Conservation (phyloP, 1,140 invertebrate genomes). For the Danaus melanippus region DNA sequence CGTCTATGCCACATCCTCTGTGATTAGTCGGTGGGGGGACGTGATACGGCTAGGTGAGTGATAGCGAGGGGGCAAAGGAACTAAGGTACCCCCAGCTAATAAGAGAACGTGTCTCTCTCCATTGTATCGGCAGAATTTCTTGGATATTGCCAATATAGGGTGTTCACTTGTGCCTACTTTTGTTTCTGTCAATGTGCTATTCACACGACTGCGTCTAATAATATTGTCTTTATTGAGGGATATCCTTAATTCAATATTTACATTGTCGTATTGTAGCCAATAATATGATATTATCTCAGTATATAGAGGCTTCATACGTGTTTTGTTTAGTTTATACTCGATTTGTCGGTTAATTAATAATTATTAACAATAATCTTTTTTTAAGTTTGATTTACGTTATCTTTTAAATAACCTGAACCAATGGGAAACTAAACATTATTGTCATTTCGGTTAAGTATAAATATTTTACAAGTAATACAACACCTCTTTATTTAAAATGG, state of each 20-base stretch:
- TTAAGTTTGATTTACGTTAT: too few relatives aligned
- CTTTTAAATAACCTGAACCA: too few relatives aligned
- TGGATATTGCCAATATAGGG: conserved; percentile 69
- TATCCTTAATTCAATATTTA: conserved; percentile 20
- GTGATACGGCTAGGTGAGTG: conserved; percentile 63
- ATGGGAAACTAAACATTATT: too few relatives aligned
- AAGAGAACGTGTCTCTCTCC: conserved; percentile 58
- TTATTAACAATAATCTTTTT: too few relatives aligned
- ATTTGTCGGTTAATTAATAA: too few relatives aligned
- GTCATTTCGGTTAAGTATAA: too few relatives aligned
- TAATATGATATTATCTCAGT: conserved; percentile 4
- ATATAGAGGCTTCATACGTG: too few relatives aligned
- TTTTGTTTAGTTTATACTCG: too few relatives aligned
- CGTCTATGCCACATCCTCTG: conserved; percentile 67
- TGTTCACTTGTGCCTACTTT: conserved; percentile 58
- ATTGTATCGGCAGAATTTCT: conserved; percentile 63
- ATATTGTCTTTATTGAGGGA: conserved; percentile 25
- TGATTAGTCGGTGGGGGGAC: conserved; percentile 59
- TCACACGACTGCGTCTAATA: conserved; percentile 22
- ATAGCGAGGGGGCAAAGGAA: conserved; percentile 57
- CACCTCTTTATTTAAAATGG: too few relatives aligned
- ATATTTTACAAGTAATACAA: too few relatives aligned
- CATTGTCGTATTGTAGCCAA: conserved; percentile 14
- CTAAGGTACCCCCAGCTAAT: conserved; percentile 61
- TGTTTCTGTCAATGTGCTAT: conserved; percentile 50